These are phyloP conservation scores for Drosophila rhopaloa DNA, from an alignment of 1,140 invertebrate species.

Conservation along the genomic window DNA sequence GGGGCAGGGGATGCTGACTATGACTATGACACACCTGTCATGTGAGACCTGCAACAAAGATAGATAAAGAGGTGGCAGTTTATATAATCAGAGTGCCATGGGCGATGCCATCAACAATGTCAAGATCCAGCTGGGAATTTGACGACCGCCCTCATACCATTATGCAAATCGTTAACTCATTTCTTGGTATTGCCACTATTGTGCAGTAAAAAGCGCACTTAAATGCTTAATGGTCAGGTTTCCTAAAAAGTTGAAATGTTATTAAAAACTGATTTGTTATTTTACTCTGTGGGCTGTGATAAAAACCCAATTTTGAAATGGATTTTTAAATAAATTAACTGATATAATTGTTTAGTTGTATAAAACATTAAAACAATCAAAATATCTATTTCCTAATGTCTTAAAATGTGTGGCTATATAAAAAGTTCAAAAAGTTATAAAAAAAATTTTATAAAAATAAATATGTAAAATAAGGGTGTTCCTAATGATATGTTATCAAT, in stretches of 20 bases:
- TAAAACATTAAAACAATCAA: no score
- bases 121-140: slow-evolving; percentile 25
- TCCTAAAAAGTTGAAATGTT: neutral
- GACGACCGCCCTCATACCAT: neutral
- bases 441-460: no score
- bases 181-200: slow-evolving; percentile 1
- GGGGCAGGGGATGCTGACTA: slow-evolving; percentile 19
- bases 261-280: neutral
- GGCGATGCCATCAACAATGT: slow-evolving; percentile 21
- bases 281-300: neutral
- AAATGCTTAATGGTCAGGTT: neutral
- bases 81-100: slow-evolving; percentile 36
- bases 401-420: no score
- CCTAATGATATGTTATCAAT: no score
- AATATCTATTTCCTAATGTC: no score
- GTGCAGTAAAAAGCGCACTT: neutral
- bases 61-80: slow-evolving; percentile 26
- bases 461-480: no score
- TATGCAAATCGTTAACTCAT: slow-evolving; percentile 5
- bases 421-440: no score
- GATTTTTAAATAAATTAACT: no score
- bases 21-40: slow-evolving; percentile 51
- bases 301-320: no score
- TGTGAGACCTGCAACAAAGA: slow-evolving; percentile 29
- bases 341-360: no score